These are phyloP conservation scores for Acanthurus lineatus DNA, from an alignment of 2,797 vertebrate species.

Conservation along the genomic window DNA sequence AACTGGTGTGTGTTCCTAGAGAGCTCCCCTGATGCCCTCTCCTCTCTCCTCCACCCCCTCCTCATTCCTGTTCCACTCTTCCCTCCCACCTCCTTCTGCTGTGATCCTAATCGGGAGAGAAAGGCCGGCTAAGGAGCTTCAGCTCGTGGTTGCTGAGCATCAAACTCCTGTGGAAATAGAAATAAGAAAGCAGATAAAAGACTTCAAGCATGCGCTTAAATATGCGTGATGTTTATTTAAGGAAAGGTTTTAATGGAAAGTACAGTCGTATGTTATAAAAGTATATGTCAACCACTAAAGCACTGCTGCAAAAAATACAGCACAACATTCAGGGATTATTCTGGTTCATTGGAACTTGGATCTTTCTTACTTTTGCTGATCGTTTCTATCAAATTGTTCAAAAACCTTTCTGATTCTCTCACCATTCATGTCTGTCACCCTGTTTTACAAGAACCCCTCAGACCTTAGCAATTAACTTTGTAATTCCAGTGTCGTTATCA, in stretches of 20 bases:
- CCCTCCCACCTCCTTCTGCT: conserved; percentile 46
- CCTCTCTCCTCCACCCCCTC: conserved; percentile 38
- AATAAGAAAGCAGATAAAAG: conserved; percentile 25
- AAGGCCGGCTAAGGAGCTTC: conserved; percentile 46
- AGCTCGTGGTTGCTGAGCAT: conserved; percentile 31
- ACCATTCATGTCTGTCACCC: too few species aligned
- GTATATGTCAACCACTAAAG: background rate
- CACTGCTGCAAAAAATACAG: background rate
- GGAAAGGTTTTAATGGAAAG: background rate
- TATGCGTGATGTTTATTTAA: background rate
- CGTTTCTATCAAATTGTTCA: background rate
- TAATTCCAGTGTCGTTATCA: too few species aligned
- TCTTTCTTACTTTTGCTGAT: background rate
- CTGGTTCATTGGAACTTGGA: background rate
- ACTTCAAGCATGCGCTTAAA: background rate
- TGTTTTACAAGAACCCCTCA: too few species aligned
- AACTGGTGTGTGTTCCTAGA: conserved; percentile 75
- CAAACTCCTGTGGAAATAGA: conserved; percentile 19
- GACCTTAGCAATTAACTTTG: too few species aligned
- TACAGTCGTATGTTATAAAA: background rate
- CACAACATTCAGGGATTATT: background rate
- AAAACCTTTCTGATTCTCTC: background rate
- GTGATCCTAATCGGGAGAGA: conserved; percentile 71
- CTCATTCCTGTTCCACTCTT: conserved; percentile 33
- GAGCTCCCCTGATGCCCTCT: conserved; percentile 60